These are phyloP conservation scores for Ashinkailepas kermadecensis DNA, from an alignment of 2,888 invertebrate species.

Conservation along the genomic window DNA sequence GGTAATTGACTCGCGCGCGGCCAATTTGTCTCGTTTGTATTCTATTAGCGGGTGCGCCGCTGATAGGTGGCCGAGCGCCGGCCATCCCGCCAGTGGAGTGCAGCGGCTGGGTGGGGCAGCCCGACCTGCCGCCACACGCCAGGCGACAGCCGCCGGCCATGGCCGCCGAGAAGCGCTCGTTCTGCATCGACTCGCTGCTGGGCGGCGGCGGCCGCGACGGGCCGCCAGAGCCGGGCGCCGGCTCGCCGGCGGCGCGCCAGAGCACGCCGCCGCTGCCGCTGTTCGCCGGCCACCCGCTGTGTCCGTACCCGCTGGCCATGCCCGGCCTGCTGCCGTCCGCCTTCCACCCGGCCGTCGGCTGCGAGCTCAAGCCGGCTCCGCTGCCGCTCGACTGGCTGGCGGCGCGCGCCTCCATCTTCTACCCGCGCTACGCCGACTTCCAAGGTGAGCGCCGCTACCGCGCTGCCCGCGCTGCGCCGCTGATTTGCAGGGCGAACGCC, in stretches of 20 bases:
- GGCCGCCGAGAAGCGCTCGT: conserved; percentile 30
- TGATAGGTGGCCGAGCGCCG: background rate
- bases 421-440: conserved; percentile 18
- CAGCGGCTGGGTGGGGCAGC: background rate
- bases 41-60: conserved; percentile 4
- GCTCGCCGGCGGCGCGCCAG: background rate
- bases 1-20: conserved; percentile 18
- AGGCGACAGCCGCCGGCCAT: background rate
- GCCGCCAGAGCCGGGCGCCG: conserved; percentile 22
- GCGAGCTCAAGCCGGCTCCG: background rate
- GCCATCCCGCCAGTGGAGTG: background rate
- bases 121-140: background rate
- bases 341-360: background rate
- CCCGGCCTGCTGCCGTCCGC: background rate
- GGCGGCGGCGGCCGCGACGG: conserved; percentile 27
- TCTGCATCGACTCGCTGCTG: conserved; percentile 33
- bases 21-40: conserved; percentile 22
- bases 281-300: background rate
- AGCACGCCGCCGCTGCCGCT: conserved; percentile 1
- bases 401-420: conserved; percentile 4
- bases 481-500: no score
- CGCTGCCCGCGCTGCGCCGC: no score
- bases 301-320: conserved; percentile 8
- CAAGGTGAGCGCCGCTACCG: background rate
- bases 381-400: conserved; percentile 19